phyloP scores from a whole-genome alignment of 1,140 invertebrate genomes.

The Meteorus sp. region DNA sequence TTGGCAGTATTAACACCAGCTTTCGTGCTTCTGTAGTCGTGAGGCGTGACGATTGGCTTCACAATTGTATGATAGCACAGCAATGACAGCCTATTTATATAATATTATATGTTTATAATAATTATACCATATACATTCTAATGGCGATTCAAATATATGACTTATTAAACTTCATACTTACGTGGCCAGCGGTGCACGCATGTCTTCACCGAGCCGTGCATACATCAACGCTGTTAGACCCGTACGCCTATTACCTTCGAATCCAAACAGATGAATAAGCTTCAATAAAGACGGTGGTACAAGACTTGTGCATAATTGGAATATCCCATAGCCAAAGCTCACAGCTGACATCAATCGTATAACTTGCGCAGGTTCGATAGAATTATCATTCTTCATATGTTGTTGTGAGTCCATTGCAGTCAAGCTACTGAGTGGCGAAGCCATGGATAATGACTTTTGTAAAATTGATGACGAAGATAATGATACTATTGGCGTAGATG shows the following conservation, averaged over 20 bases:
- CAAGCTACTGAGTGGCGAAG: conserved; percentile 51
- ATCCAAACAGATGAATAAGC: conserved; percentile 72
- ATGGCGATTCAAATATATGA: no score
- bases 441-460: conserved; percentile 53
- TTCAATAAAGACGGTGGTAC: conserved; percentile 70
- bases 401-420: conserved; percentile 42
- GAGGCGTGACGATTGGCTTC: conserved; percentile 71
- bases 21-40: conserved; percentile 65
- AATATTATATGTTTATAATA: conserved; percentile 7
- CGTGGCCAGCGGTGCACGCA: conserved; percentile 74
- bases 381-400: no score
- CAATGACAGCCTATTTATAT: conserved; percentile 62
- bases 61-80: conserved; percentile 78
- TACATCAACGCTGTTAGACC: conserved; percentile 69
- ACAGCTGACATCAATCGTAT: conserved; percentile 69
- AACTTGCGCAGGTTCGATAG: conserved; percentile 59
- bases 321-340: conserved; percentile 74
- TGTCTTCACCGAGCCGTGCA: conserved; percentile 67
- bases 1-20: conserved; percentile 66
- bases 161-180: no score
- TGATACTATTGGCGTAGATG: conserved; percentile 28
- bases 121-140: neutral
- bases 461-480: conserved; percentile 45
- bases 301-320: conserved; percentile 72
- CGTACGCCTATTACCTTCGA: conserved; percentile 67